Evolutionary conservation across 1,140 invertebrate species (phyloP), one percentile per base, ranked within the genome.

Genomic region (Euwallacea fornicatus): DNA sequence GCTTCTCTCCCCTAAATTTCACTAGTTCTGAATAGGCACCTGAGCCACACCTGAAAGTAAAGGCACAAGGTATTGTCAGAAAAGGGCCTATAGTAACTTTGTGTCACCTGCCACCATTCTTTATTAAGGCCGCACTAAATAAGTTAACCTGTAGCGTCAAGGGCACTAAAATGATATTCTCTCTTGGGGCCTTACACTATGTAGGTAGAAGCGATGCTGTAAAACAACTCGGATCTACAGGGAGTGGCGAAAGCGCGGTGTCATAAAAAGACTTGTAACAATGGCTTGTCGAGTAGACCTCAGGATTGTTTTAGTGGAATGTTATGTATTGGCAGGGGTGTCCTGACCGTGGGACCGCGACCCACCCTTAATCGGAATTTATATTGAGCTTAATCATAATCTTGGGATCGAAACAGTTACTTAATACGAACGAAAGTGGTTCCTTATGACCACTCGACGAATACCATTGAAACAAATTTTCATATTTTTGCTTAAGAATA

Each of bases 401-500:
- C 54, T 9, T 15, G 13, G 43, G 33, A 47, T 47, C 16, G 44
- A n/a, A 66, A 66, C 65, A 56, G 58, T 58, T 44, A 66, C 65
- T 33, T 13, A 68, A 68, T 46, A 59, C 33, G 2, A 47, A 33
- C 60, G 10, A 66, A 68, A 44, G 44, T 68, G 21, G 42, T 44
- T 50, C 56, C 44, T 47, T 60, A 44, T 41, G 60, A 15, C n/a
- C 16, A 13, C 44, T 59, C 21, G 41, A 60, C 63, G 69, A 33
- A 71, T 56, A 43, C 7, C n/a, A 53, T 64, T 46, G 43, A 47
- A 64, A 63, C 13, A 71, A 59, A 72, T 68, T 59, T 67, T 72
- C 59, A 68, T 72, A 71, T 72, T 67, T 67, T 72, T 68, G 43
- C 71, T 63, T 65, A 72, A 72, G 66, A 67, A 62, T 72, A 42